Evolutionary conservation across 1,140 invertebrate species (phyloP).

Genomic region (Ostrea denselamellosa): DNA sequence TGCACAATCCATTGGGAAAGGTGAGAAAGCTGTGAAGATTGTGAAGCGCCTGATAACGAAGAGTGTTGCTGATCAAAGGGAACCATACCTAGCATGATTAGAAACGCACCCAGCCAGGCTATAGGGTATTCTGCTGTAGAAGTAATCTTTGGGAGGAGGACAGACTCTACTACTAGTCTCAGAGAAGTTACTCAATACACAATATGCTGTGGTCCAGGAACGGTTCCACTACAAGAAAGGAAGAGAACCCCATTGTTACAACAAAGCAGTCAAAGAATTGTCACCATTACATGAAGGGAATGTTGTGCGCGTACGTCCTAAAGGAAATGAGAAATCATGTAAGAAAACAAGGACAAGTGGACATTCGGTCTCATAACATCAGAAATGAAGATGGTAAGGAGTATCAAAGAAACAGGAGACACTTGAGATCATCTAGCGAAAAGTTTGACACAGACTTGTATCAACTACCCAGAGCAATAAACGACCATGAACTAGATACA

Average conservation of each 20-base stretch:
- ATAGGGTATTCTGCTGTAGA: conserved; percentile 27
- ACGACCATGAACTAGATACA: too few species aligned
- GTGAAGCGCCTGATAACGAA: conserved; percentile 56
- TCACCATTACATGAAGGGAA: neutral
- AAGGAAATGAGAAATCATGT: neutral
- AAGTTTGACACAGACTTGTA: too few species aligned
- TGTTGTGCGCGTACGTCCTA: conserved; percentile 3
- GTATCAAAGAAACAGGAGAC: neutral
- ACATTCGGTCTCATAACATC: conserved; percentile 7
- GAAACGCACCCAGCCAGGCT: conserved; percentile 49
- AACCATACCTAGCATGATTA: conserved; percentile 59
- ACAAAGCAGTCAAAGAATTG: neutral
- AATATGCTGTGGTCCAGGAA: neutral
- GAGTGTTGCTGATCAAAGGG: conserved; percentile 42
- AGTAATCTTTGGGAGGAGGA: conserved; percentile 2
- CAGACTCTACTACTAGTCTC: neutral
- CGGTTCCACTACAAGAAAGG: neutral
- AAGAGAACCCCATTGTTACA: neutral
- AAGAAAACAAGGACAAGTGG: conserved; percentile 1
- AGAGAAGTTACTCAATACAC: neutral
- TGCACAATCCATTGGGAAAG: conserved; percentile 52
- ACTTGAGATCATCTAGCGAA: too few species aligned
- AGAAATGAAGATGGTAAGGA: conserved; percentile 8
- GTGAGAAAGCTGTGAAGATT: conserved; percentile 52
- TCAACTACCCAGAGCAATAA: too few species aligned